These are phyloP conservation scores for Pimephales promelas DNA, from an alignment of 2,113 vertebrate genomes.

Conservation along the genomic window DNA sequence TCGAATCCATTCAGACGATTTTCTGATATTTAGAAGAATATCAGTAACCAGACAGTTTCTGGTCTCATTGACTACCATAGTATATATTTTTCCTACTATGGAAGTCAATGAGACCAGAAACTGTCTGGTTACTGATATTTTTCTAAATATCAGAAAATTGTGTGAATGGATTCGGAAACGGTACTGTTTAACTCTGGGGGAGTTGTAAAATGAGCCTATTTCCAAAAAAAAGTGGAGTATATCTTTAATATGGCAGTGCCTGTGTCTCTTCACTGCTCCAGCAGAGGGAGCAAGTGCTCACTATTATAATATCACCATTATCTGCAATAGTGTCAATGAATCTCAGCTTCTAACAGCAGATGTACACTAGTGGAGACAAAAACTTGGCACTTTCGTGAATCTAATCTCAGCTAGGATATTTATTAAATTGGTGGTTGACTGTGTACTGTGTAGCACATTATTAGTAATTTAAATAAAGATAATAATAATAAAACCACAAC, in stretches of 20 bases:
- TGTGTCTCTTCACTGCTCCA: background rate
- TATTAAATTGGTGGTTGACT: background rate
- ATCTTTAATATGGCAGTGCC: background rate
- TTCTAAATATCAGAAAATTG: no score
- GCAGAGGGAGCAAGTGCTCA: slow-evolving; percentile 31
- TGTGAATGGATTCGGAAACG: no score
- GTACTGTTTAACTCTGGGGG: no score
- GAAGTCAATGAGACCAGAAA: no score
- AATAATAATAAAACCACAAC: background rate
- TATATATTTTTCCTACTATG: no score
- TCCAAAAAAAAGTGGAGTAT: no score
- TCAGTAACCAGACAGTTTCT: no score
- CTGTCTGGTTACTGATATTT: no score
- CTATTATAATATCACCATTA: background rate
- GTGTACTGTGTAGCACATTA: background rate
- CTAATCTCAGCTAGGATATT: background rate
- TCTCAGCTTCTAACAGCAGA: background rate
- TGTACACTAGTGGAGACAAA: background rate
- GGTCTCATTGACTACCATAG: no score
- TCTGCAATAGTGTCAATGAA: background rate
- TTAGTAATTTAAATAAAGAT: background rate
- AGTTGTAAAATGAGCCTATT: no score
- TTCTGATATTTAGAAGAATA: no score
- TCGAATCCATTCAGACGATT: no score
- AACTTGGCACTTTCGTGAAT: background rate